phyloP scores from a whole-genome alignment of 2,113 vertebrate genomes.

The Brevimyrus niger region DNA sequence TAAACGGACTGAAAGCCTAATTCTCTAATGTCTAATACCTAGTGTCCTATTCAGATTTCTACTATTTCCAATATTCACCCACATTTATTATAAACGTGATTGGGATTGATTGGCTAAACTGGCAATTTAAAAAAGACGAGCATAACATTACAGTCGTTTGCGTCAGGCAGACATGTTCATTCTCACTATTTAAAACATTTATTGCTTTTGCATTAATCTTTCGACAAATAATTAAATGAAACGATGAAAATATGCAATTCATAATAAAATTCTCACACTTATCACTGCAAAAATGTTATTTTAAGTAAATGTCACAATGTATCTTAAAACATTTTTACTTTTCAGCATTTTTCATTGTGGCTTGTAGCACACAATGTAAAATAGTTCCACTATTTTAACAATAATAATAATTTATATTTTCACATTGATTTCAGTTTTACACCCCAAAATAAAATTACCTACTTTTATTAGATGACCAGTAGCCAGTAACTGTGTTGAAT shows the following conservation, averaged over 20 bases:
- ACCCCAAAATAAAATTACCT: background rate
- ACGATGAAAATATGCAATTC: background rate
- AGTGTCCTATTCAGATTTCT: background rate
- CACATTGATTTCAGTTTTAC: background rate
- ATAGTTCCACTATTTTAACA: background rate
- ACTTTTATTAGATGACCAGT: background rate
- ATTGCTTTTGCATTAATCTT: background rate
- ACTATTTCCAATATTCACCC: background rate
- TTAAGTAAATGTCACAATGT: background rate
- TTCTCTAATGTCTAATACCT: background rate
- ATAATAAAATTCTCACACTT: background rate
- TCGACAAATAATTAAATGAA: background rate
- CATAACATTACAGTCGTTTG: background rate
- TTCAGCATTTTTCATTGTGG: background rate
- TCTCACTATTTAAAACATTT: background rate
- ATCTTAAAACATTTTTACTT: background rate
- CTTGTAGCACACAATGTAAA: background rate
- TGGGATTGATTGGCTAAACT: background rate
- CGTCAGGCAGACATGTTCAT: background rate
- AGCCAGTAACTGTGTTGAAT: background rate
- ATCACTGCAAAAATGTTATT: background rate
- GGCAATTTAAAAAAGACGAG: background rate
- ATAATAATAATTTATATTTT: background rate
- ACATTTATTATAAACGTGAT: background rate
- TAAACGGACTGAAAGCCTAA: background rate